phyloP scores from a whole-genome alignment of 2,888 invertebrate genomes.

The Apodemia mormo region DNA sequence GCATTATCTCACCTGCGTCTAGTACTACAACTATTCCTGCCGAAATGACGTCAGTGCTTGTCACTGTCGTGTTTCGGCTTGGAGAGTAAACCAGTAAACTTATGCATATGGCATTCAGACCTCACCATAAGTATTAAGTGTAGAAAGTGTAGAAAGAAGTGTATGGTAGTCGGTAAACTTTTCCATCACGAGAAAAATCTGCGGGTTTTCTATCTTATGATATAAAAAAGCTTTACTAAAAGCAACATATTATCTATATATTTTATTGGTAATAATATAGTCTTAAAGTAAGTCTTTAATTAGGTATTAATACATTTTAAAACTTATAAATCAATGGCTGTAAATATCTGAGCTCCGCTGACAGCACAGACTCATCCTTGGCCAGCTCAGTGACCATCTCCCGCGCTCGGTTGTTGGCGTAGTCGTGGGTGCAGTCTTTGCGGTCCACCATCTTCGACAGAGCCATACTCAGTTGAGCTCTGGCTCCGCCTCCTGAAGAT shows the following conservation, averaged over 20 bases:
- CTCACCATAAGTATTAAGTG: no score
- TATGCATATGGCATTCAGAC: no score
- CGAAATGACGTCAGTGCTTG: no score
- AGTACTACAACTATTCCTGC: no score
- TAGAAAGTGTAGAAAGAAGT: no score
- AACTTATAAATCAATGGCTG: constrained; percentile 76
- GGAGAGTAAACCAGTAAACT: no score
- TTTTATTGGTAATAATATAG: constrained; percentile 18
- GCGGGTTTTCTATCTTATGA: no score
- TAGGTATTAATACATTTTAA: constrained; percentile 38
- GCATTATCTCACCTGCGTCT: no score
- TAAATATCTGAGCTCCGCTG: constrained; percentile 80
- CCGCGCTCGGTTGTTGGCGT: constrained; percentile 79
- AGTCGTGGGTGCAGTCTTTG: constrained; percentile 81
- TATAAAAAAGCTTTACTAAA: background rate
- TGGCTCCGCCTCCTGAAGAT: constrained; percentile 80
- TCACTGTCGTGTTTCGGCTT: no score
- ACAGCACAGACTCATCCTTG: constrained; percentile 79
- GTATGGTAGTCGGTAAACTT: no score
- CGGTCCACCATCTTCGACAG: constrained; percentile 81
- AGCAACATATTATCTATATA: constrained; percentile 1
- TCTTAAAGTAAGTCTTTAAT: constrained; percentile 18
- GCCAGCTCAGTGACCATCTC: constrained; percentile 80
- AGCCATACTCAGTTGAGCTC: constrained; percentile 80
- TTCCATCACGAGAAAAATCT: no score